Base-by-base conservation (phyloP, 2,797 vertebrate species). In the Huso huso region DNA sequence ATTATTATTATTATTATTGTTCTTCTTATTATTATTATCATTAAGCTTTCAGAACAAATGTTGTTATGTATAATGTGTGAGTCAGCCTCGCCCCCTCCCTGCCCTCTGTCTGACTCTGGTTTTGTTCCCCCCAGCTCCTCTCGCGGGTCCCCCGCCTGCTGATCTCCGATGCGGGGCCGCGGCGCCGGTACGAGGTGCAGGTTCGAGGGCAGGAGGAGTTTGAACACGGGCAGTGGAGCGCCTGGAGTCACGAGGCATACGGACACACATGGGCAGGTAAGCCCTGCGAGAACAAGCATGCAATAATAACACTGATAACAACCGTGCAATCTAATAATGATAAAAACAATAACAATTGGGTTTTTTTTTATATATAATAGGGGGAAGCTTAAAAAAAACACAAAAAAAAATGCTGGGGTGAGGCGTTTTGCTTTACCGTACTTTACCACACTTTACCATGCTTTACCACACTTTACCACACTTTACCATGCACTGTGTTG, bases 261-360 rank as follows among this genome's bases (percentile, higher is more conserved):
- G 88, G 76, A 52, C 69, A 61, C 13, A 91, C 90, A 0, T 95
- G 94, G 94, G 87, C 74, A 86, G 90, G 94, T 93, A 77, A 68
- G 50, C 11, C 18, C 6, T 12, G 5, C 37, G 9, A 51, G 11
- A 11, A 65, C 50, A 71, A 37, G 63, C 48, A 62, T 12, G 64
- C 37, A 62, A 65, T 67, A 10, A 6, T 61, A 10, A 3, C 9
- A 64, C 51, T 10, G 37, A 69, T 18, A 13, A 57, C 55, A 7
- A 63, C 51, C 8, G 50, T 59, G 18, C 37, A 62, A 37, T 48
- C 15, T 8, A 11, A 63, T 48, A 66, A n/a, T n/a, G 6, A 6
- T 9, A 13, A 15, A 57, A 4, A 51, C 6, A 63, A 63, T n/a
- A 12, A n/a, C 61, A 18, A 65, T 48, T 72, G 23, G 23, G 23